Evolutionary conservation across 2,888 invertebrate genomes (phyloP).

Genomic region (Siphlonurus alternatus): DNA sequence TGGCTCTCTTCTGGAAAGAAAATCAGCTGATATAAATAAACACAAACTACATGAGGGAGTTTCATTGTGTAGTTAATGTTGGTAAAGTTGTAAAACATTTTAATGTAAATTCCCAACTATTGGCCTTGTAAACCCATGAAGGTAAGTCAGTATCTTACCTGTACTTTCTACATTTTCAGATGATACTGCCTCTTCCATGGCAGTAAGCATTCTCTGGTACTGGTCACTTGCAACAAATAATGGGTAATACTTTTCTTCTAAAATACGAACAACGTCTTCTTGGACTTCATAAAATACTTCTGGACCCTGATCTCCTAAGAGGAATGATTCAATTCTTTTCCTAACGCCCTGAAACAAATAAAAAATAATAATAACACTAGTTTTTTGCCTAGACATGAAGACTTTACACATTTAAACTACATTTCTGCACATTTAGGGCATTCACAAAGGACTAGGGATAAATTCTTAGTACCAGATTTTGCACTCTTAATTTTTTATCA

Average conservation of each 20-base stretch:
- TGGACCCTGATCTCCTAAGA: conserved; percentile 72
- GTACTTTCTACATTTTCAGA: conserved; percentile 6
- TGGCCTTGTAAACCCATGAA: too few relatives aligned
- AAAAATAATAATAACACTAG: conserved; percentile 5
- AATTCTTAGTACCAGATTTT: not conserved
- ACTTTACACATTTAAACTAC: too few relatives aligned
- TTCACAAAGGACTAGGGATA: too few relatives aligned
- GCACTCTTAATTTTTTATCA: not conserved
- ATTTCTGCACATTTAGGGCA: too few relatives aligned
- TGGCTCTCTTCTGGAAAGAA: conserved; percentile 43
- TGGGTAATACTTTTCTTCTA: conserved; percentile 78
- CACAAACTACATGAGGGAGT: too few relatives aligned
- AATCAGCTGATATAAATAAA: too few relatives aligned
- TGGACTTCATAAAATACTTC: conserved; percentile 81
- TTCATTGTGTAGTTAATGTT: too few relatives aligned
- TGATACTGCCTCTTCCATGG: conserved; percentile 33
- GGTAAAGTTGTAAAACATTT: too few relatives aligned
- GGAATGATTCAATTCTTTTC: conserved; percentile 74
- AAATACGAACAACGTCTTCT: conserved; percentile 53
- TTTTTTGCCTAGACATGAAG: too few relatives aligned
- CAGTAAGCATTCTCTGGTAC: conserved; percentile 53
- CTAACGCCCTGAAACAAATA: conserved; percentile 33
- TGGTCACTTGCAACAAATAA: conserved; percentile 75
- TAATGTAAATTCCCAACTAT: too few relatives aligned
- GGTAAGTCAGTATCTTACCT: too few relatives aligned